A percentile compares a stretch with the other conserved stretches of the same genome.
Conservation (phyloP, 1,140 invertebrate species). For the Lepidurus apus region DNA sequence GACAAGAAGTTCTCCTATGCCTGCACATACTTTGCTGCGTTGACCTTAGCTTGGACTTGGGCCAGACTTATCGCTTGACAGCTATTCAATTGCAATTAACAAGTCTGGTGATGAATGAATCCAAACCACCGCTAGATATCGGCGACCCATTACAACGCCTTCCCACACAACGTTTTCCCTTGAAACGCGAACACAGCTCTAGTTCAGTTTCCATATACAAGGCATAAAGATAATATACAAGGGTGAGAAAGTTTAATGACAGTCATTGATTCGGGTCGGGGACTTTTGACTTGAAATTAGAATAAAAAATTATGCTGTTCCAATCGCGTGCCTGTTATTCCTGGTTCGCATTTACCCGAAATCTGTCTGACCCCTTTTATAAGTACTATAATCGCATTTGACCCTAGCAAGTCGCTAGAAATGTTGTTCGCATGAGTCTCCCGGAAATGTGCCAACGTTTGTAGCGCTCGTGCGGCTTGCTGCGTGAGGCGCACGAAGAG, state of each 20-base stretch:
- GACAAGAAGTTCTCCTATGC: neutral
- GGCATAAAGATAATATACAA: neutral
- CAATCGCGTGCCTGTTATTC: neutral
- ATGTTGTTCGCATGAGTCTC: no score
- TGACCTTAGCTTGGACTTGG: neutral
- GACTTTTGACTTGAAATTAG: neutral
- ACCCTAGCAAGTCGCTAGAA: no score
- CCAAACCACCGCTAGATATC: neutral
- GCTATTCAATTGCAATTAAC: constrained; percentile 22
- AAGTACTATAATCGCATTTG: no score
- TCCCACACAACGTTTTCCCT: neutral
- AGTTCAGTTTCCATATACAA: neutral
- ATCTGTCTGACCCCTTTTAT: neutral
- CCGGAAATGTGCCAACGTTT: no score
- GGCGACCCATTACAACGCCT: neutral
- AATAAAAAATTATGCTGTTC: neutral
- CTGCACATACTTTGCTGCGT: neutral
- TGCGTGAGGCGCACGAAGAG: no score
- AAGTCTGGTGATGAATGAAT: neutral
- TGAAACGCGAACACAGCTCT: neutral
- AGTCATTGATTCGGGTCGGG: constrained; percentile 4
- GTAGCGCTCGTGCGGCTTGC: no score
- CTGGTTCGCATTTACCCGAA: neutral
- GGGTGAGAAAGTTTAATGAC: neutral
- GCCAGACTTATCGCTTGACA: neutral